phyloP scores from a whole-genome alignment of 2,113 vertebrate genomes.

The Aramus guarauna region DNA sequence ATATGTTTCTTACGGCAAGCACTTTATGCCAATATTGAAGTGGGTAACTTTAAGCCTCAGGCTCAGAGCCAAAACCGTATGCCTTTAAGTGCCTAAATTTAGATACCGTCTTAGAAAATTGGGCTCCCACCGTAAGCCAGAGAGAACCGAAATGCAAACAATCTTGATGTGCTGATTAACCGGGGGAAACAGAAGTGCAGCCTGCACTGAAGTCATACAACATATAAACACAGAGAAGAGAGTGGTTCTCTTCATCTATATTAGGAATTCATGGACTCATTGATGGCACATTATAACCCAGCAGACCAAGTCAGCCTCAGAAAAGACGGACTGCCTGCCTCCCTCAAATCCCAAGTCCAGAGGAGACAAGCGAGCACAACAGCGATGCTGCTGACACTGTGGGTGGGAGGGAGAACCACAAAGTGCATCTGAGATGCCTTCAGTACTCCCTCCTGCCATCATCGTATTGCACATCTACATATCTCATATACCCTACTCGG shows the following conservation, averaged over 20 bases:
- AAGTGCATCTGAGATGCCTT: background rate
- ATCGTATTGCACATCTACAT: rapidly evolving
- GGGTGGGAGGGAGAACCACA: background rate
- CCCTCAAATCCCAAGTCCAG: background rate
- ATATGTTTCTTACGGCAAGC: background rate
- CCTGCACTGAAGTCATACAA: background rate
- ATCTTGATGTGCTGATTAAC: background rate
- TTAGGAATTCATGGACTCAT: background rate
- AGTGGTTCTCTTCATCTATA: background rate
- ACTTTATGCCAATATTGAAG: background rate
- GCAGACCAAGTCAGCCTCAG: background rate
- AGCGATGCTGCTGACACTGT: rapidly evolving
- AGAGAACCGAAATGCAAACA: constrained; percentile 10
- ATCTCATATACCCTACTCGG: too few species aligned
- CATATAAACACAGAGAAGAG: background rate
- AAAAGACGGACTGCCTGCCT: background rate
- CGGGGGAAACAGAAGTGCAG: background rate
- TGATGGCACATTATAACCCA: background rate
- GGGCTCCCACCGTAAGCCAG: background rate
- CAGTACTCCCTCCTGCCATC: background rate
- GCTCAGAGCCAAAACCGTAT: background rate
- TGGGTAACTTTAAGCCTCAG: background rate
- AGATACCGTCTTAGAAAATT: background rate
- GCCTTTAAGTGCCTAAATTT: constrained; percentile 19
- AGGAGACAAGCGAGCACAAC: background rate